Evolutionary conservation across 2,797 vertebrate genomes (phyloP).

Genomic region (Prunella strophiata): DNA sequence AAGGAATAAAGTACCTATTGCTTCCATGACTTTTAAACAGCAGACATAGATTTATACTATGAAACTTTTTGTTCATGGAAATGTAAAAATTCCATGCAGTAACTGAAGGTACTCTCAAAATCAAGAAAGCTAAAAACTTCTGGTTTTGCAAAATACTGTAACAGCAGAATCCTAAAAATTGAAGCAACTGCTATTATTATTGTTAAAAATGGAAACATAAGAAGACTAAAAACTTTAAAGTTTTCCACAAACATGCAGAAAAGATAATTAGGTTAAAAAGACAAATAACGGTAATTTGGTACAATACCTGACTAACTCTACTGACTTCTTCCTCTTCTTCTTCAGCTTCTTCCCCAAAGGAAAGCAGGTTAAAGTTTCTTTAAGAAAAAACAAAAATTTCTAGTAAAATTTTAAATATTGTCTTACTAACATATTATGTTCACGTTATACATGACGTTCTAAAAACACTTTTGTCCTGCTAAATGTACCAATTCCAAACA

Average conservation of each 20-base stretch:
- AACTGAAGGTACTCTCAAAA: neutral
- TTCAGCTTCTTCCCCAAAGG: conserved; percentile 97
- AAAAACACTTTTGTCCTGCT: neutral
- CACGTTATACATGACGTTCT: rapidly evolving
- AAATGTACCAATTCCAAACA: neutral
- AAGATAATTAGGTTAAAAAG: neutral
- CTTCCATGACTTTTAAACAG: neutral
- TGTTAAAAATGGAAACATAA: neutral
- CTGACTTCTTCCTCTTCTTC: conserved; percentile 88
- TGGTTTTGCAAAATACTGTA: neutral
- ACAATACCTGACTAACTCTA: conserved; percentile 92
- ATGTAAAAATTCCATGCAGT: neutral
- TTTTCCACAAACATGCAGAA: neutral
- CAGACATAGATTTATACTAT: neutral
- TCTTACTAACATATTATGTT: neutral
- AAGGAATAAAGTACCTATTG: neutral
- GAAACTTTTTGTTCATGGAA: neutral
- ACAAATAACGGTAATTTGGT: neutral
- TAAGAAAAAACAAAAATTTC: neutral
- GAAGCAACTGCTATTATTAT: neutral
- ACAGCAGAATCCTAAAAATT: neutral
- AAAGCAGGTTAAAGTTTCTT: conserved; percentile 96
- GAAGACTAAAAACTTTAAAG: neutral
- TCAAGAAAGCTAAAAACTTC: neutral
- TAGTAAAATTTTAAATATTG: neutral